Evolutionary conservation across 2,888 invertebrate species (phyloP).

Genomic region (Acanthopleura granulata): DNA sequence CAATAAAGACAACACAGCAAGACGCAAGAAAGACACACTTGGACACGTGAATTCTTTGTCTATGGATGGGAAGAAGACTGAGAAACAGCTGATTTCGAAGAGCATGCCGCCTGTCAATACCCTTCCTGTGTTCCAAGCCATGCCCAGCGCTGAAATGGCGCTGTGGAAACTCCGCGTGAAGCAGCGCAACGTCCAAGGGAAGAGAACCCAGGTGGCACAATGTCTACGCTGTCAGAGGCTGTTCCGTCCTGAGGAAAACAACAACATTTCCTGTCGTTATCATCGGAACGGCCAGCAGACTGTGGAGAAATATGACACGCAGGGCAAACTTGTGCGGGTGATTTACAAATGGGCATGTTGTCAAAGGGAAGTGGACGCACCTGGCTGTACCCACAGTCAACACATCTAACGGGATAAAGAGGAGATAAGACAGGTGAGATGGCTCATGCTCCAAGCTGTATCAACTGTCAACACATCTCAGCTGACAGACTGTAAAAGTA

Average conservation of each 20-base stretch:
- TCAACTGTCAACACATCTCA: too few species aligned
- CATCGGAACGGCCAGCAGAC: slow-evolving; percentile 57
- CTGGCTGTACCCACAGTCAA: slow-evolving; percentile 54
- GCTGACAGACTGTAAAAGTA: too few species aligned
- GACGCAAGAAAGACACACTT: background rate
- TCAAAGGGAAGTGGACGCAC: slow-evolving; percentile 46
- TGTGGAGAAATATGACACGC: slow-evolving; percentile 48
- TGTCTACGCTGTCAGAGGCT: slow-evolving; percentile 55
- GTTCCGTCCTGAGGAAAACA: slow-evolving; percentile 53
- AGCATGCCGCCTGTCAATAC: background rate
- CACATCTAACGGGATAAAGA: slow-evolving; percentile 38
- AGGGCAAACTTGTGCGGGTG: slow-evolving; percentile 47
- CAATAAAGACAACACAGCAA: too few species aligned
- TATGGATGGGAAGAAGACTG: background rate
- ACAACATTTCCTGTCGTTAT: slow-evolving; percentile 49
- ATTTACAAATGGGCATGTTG: slow-evolving; percentile 61
- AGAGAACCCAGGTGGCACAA: slow-evolving; percentile 45
- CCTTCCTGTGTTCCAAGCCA: slow-evolving; percentile 35
- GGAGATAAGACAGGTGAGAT: too few species aligned
- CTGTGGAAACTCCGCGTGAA: slow-evolving; percentile 45
- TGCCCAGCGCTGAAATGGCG: slow-evolving; percentile 42
- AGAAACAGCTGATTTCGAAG: background rate
- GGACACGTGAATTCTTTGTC: background rate
- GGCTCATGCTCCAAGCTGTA: too few species aligned
- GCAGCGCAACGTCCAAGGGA: slow-evolving; percentile 27